phyloP scores from a whole-genome alignment of 2,888 invertebrate genomes.

The Cosmorhoe ocellata region DNA sequence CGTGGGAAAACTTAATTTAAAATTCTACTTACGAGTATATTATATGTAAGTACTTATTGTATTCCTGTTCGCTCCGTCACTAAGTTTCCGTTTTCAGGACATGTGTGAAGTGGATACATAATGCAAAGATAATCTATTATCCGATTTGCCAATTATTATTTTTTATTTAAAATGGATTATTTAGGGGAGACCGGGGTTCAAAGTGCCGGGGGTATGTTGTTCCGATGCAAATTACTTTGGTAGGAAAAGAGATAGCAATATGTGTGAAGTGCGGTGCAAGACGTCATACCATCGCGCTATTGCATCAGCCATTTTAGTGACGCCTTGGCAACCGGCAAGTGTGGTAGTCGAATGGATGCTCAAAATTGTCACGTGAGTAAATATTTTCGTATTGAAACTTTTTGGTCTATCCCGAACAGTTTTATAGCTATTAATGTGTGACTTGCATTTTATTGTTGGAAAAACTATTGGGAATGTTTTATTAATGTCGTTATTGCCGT shows the following conservation, averaged over 20 bases:
- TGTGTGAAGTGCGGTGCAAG: background rate
- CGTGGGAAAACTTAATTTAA: background rate
- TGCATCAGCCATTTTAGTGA: slow-evolving; percentile 5
- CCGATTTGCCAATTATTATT: too few species aligned
- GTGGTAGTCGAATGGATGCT: slow-evolving; percentile 29
- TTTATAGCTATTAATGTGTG: slow-evolving; percentile 3
- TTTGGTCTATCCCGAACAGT: slow-evolving; percentile 1
- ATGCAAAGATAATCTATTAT: too few species aligned
- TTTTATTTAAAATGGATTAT: too few species aligned
- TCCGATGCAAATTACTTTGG: slow-evolving; percentile 18
- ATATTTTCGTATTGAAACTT: too few species aligned
- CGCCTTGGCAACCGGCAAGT: slow-evolving; percentile 24
- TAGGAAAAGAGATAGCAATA: slow-evolving; percentile 20
- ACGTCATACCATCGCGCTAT: slow-evolving; percentile 5
- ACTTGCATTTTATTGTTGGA: slow-evolving; percentile 1
- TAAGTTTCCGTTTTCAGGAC: too few species aligned
- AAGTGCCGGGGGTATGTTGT: slow-evolving; percentile 26
- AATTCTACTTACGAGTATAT: too few species aligned
- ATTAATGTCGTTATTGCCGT: background rate
- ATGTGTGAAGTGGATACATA: too few species aligned
- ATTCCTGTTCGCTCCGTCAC: too few species aligned
- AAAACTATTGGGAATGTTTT: background rate
- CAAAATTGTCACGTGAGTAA: too few species aligned
- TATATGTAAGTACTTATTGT: too few species aligned
- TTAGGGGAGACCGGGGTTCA: slow-evolving; percentile 23